These are phyloP conservation scores for Papilio demoleus DNA, from an alignment of 2,888 invertebrate genomes.

Conservation along the genomic window DNA sequence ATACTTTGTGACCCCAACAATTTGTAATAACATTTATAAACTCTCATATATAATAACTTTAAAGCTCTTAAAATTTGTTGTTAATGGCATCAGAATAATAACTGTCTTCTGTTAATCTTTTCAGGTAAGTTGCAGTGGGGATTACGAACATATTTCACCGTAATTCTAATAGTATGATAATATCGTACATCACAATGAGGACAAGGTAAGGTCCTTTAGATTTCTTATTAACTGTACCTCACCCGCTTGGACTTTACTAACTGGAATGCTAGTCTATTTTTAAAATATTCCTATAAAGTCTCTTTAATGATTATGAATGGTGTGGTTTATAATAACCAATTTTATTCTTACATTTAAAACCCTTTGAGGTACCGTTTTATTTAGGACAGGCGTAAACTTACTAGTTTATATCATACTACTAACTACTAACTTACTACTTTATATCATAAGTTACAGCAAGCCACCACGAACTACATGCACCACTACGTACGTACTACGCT, in stretches of 20 bases:
- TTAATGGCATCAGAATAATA: conserved; percentile 53
- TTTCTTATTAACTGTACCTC: background rate
- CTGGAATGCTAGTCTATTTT: background rate
- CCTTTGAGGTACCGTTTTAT: background rate
- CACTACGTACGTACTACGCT: too few species aligned
- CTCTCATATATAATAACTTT: conserved; percentile 45
- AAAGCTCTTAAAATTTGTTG: conserved; percentile 50
- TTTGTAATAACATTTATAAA: conserved; percentile 16
- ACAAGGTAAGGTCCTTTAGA: conserved; percentile 17
- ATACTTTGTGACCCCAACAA: conserved; percentile 17
- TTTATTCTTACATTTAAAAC: background rate
- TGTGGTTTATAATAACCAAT: background rate
- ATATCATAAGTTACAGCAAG: background rate
- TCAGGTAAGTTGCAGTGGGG: conserved; percentile 47
- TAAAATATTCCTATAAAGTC: background rate
- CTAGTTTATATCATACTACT: too few species aligned
- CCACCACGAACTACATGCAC: background rate
- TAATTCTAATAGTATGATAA: conserved; percentile 22
- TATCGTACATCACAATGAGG: conserved; percentile 21
- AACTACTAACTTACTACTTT: background rate
- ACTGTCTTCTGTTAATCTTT: conserved; percentile 54
- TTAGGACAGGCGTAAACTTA: too few species aligned
- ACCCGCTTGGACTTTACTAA: background rate
- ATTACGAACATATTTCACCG: conserved; percentile 25
- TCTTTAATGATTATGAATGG: background rate